Conservation (phyloP, 2,113 vertebrate genomes). For the Crotalus helleri region DNA sequence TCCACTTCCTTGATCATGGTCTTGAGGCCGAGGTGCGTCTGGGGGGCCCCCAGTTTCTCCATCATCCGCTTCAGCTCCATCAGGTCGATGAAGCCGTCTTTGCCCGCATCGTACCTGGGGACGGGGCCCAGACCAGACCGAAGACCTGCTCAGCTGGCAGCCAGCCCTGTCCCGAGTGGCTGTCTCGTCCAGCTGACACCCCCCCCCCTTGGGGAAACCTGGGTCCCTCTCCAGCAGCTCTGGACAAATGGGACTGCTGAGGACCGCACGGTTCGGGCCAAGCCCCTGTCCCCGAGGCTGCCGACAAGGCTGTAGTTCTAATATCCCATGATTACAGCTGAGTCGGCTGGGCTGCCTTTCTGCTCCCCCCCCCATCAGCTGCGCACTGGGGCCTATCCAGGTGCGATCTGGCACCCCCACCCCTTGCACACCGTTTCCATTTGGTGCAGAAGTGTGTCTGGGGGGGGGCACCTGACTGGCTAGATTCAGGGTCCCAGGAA, state of each 20-base stretch:
- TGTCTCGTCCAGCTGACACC: too few relatives aligned
- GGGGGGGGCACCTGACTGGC: neutral
- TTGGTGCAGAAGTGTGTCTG: neutral
- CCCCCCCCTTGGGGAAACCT: neutral
- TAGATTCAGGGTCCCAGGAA: neutral
- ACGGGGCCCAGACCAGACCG: fast-evolving
- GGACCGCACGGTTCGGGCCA: neutral
- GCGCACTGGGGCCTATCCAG: neutral
- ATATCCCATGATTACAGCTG: neutral
- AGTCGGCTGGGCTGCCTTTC: neutral
- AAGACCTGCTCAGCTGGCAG: neutral
- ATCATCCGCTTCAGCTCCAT: constrained; percentile 98
- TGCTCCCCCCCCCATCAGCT: neutral
- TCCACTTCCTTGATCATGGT: constrained; percentile 99
- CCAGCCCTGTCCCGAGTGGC: neutral
- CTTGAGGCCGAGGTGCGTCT: constrained; percentile 91
- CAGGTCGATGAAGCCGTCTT: constrained; percentile 89
- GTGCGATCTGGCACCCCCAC: neutral
- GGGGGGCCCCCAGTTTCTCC: constrained; percentile 91
- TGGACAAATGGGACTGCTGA: neutral
- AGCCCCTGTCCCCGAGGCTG: neutral
- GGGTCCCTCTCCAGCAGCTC: neutral
- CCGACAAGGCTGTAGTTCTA: too few relatives aligned
- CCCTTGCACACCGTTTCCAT: neutral
- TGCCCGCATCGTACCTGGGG: constrained; percentile 82